These are phyloP conservation scores for Sinodicranocentrus sp. DNA, from an alignment of 2,888 invertebrate genomes.

Conservation along the genomic window DNA sequence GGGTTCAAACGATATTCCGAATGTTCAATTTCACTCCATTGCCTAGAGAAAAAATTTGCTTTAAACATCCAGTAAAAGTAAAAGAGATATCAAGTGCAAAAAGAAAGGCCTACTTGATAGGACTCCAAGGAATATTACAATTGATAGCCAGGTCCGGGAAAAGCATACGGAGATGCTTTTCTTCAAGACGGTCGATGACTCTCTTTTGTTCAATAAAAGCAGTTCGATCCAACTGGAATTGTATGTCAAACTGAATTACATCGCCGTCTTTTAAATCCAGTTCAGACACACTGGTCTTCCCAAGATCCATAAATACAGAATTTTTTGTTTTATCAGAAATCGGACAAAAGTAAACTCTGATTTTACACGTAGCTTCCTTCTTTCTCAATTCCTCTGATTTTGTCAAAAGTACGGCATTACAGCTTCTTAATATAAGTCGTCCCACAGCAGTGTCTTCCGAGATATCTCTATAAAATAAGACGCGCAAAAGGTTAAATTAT, in stretches of 20 bases:
- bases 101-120: conserved; percentile 79
- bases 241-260: conserved; percentile 83
- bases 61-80: too few species aligned
- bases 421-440: conserved; percentile 87
- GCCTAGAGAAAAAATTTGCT: conserved; percentile 79
- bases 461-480: conserved; percentile 83
- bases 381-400: conserved; percentile 75
- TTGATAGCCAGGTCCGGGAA: conserved; percentile 85
- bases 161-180: conserved; percentile 82
- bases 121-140: conserved; percentile 85
- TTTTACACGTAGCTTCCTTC: conserved; percentile 14
- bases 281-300: conserved; percentile 83
- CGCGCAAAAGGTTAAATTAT: neutral
- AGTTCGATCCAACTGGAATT: conserved; percentile 88
- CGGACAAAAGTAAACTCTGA: conserved; percentile 84
- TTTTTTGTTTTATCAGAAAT: conserved; percentile 90
- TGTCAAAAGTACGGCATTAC: conserved; percentile 84
- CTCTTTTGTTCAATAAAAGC: conserved; percentile 92
- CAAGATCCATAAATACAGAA: conserved; percentile 86
- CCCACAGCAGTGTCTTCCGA: conserved; percentile 91
- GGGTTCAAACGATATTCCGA: conserved; percentile 82
- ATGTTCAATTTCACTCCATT: conserved; percentile 84
- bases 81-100: too few species aligned
- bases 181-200: conserved; percentile 87
- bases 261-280: conserved; percentile 82